Evolutionary conservation across 1,140 invertebrate genomes (phyloP), one percentile per base, ranked within the genome.

Genomic region (Coelopa frigida): DNA sequence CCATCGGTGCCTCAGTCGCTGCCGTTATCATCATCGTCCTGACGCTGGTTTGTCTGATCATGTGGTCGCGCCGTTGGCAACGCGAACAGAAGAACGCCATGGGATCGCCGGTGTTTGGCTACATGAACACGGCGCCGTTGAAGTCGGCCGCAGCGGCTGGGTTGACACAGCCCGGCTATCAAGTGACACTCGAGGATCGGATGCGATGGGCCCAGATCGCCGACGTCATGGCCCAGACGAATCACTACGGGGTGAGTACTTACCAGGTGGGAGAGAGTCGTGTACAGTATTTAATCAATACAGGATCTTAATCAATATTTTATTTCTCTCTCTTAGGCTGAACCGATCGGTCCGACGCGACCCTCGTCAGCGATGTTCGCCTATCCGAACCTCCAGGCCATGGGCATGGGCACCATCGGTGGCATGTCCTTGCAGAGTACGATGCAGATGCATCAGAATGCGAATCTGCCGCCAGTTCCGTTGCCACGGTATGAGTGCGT

Each of bases 11-110:
- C 0, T 90, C 87, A 3, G 79, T 93, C 4, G 84, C 85, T 6
- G 90, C 90, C 17, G 77, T 91, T 4, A 78, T 93, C 21, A 92
- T 94, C 41, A 94, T 94, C 56, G 79, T 87, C 2, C 67, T 92
- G 21, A 94, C 90, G 0, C 70, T 94, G 2, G 81, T 88, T 2
- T 90, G 88, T 55, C 75, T 94, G 4, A 84, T 91, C 46, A 87
- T 90, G 76, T 94, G 89, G 89, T 93, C 88, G 80, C 87, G 89
- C 41, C 78, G 84, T 49, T 93, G 88, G 88, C 88, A 85, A 31
- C 75, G 83, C 3, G 89, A 92, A 57, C 87, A 92, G 58, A 89
- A 91, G 61, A 80, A 80, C 53, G 80, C 78, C 10, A 65, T 72
- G 46, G 83, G 83, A 0, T 87, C 85, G 2, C 85, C 87, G 0